Conservation (phyloP, 2,888 invertebrate genomes). For the Lithophane semibrunnea region DNA sequence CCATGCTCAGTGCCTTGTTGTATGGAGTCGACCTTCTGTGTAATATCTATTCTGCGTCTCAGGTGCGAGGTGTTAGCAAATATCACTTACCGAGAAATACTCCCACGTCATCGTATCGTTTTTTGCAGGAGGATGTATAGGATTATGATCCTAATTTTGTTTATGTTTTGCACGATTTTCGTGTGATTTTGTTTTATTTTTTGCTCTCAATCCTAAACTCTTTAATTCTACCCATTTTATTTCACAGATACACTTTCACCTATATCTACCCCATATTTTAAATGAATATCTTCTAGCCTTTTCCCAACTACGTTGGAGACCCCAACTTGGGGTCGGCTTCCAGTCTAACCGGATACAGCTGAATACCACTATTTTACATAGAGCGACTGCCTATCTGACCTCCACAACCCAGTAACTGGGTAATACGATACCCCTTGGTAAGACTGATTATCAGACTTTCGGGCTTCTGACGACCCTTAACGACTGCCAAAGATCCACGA, state of each 20-base stretch:
- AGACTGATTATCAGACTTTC: too few species aligned
- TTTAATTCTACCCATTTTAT: not conserved
- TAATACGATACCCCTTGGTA: too few species aligned
- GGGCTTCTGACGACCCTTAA: too few species aligned
- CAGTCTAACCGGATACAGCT: too few species aligned
- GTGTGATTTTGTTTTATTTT: not conserved
- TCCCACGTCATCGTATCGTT: slow-evolving; percentile 29
- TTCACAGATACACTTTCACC: not conserved
- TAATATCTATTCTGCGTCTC: not conserved
- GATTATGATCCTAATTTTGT: slow-evolving; percentile 28
- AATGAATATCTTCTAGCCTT: too few species aligned
- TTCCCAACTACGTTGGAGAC: too few species aligned
- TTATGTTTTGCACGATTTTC: not conserved
- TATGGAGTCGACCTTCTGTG: slow-evolving; percentile 9
- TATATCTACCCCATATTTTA: not conserved
- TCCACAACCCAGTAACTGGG: too few species aligned
- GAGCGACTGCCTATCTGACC: too few species aligned
- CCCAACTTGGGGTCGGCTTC: too few species aligned
- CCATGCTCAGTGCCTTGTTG: not conserved
- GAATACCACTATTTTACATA: too few species aligned
- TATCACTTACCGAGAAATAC: slow-evolving; percentile 47
- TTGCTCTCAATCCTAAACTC: not conserved
- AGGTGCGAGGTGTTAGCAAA: slow-evolving; percentile 54
- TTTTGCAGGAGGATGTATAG: not conserved
- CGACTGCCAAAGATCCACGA: too few species aligned